Base-by-base conservation (phyloP, 2,113 vertebrate genomes). In the Tyrannus savana region DNA sequence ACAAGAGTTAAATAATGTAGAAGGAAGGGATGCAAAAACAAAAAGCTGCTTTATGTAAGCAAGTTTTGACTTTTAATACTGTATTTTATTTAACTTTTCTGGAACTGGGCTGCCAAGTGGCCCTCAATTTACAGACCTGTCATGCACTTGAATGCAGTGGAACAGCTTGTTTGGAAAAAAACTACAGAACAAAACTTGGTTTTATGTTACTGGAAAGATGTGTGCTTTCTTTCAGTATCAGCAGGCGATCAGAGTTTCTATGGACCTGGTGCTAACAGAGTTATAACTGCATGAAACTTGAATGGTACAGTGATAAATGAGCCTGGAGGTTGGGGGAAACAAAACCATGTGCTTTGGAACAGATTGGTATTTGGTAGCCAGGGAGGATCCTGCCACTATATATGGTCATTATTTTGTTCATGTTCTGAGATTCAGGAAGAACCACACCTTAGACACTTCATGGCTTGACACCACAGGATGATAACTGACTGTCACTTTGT, bases 151-250 rank as follows among this genome's bases (percentile, higher is more conserved):
- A 93, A 64, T 67, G 53, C 49, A 84, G 41, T 35, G 49, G 64
- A 90, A 68, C 44, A 75, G 66, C 21, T 79, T 89, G 53, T 87
- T 96, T 94, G 75, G 62, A 84, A 92, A 90, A 78, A 84, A 95
- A 30, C 21, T 84, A 7, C 49, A 62, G 80, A 84, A 79, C n/a
- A 92, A 75, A 82, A 28, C 41, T 75, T 72, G 15, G 14, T 52
- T 96, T 95, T 92, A 25, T 30, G 18, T 88, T 92, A 35, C 69
- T 93, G 90, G 68, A 78, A 96, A 95, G 73, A 93, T 44, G 33
- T 67, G 49, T 89, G 53, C 41, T 95, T 92, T 93, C 64, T 90
- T 83, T 90, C 1, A 30, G 37, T 89, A 84, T 95, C 90, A 84
- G 72, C 85, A 79, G 88, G 86, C 2, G 4, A 90, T 86, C 37